Evolutionary conservation across 2,113 vertebrate species (phyloP).

Genomic region (Dendropsophus ebraccatus): DNA sequence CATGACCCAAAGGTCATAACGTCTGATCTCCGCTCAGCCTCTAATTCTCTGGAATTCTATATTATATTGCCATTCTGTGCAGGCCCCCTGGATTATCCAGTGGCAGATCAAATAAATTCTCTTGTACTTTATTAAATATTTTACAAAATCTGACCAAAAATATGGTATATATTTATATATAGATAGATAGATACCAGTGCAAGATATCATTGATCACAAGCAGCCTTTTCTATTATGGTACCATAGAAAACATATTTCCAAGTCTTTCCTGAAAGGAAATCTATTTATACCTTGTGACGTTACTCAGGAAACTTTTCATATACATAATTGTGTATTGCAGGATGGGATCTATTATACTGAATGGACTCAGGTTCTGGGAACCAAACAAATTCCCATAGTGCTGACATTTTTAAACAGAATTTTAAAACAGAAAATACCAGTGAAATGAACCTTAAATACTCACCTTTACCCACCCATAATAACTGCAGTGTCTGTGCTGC

Average conservation of each 20-base stretch:
- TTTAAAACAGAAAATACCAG: neutral
- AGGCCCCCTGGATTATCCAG: no score
- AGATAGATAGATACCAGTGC: neutral
- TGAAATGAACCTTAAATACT: neutral
- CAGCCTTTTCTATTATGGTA: neutral
- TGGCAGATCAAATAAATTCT: no score
- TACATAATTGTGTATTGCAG: neutral
- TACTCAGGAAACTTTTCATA: neutral
- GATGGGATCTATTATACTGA: neutral
- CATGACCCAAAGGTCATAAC: no score
- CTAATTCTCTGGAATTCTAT: no score
- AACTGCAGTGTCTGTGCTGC: no score
- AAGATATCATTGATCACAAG: neutral
- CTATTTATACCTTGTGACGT: neutral
- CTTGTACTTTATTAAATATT: no score
- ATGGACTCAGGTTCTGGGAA: neutral
- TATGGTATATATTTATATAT: neutral
- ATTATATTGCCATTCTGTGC: no score
- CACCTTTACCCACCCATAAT: fast-evolving
- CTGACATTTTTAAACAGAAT: neutral
- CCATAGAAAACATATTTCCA: neutral
- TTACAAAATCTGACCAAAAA: no score
- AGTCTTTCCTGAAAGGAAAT: slow-evolving; percentile 8
- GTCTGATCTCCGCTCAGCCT: no score
- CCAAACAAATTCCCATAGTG: neutral